Evolutionary conservation across 2,797 vertebrate genomes (phyloP).

Genomic region (Pantherophis alleghaniensis): DNA sequence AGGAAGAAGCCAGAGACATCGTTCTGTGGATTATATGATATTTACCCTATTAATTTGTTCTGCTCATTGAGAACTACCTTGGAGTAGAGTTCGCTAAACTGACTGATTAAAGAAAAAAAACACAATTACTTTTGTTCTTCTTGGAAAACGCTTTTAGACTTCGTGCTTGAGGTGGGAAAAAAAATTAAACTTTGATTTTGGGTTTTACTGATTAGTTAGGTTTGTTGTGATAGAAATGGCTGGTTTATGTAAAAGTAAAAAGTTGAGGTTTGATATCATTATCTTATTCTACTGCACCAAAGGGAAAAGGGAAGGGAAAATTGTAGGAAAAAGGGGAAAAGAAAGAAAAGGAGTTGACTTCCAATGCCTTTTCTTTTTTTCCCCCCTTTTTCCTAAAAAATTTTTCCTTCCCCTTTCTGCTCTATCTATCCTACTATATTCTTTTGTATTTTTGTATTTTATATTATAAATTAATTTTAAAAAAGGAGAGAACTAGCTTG

Average conservation of each 20-base stretch:
- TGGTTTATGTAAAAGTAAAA: neutral
- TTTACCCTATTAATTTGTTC: neutral
- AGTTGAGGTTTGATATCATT: neutral
- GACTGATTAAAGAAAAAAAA: neutral
- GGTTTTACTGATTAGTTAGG: neutral
- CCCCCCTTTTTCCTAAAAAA: too few relatives aligned
- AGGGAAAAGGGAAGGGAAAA: neutral
- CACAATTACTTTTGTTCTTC: neutral
- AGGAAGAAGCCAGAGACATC: neutral
- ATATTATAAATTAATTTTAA: neutral
- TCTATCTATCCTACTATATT: neutral
- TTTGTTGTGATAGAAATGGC: neutral
- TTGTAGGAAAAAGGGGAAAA: too few relatives aligned
- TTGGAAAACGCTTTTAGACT: neutral
- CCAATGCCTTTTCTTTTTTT: too few relatives aligned
- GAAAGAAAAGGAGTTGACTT: too few relatives aligned
- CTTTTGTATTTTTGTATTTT: neutral
- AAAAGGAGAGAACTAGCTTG: neutral
- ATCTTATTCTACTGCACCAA: neutral
- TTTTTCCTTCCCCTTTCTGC: too few relatives aligned
- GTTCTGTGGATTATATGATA: neutral
- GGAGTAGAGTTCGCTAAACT: neutral
- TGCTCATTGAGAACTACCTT: neutral
- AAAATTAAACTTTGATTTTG: neutral
- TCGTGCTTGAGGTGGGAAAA: neutral